Conservation (phyloP, 1,140 invertebrate genomes). For the Drosophila erecta region DNA sequence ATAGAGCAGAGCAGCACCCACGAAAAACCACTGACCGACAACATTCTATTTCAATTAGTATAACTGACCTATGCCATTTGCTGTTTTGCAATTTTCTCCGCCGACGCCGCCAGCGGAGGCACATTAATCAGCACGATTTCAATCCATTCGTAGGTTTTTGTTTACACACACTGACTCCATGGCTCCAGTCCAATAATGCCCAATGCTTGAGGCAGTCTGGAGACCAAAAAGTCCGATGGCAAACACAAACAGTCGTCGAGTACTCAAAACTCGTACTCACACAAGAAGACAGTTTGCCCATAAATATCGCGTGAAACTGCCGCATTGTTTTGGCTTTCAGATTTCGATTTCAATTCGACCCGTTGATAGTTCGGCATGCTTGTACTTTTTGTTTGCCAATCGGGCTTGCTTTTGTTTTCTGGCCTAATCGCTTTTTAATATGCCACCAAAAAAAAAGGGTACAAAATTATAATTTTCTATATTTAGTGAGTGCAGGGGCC, state of each 20-base stretch:
- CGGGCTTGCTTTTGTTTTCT: slow-evolving; percentile 11
- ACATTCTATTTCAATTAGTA: slow-evolving; percentile 81
- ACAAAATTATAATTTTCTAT: slow-evolving; percentile 20
- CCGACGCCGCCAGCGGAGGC: slow-evolving; percentile 10
- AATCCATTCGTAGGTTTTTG: slow-evolving; percentile 38
- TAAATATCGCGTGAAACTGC: slow-evolving; percentile 43
- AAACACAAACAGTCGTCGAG: slow-evolving; percentile 39
- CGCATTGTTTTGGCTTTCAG: slow-evolving; percentile 46
- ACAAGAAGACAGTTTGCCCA: slow-evolving; percentile 48
- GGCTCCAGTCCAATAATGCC: slow-evolving; percentile 32
- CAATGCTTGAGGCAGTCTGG: slow-evolving; percentile 10
- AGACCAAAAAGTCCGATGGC: slow-evolving; percentile 24
- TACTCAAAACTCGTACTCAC: slow-evolving; percentile 5
- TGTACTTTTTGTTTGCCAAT: slow-evolving; percentile 15
- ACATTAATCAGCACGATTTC: slow-evolving; percentile 78
- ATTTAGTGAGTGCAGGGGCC: slow-evolving; percentile 17
- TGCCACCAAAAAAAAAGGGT: slow-evolving; percentile 11
- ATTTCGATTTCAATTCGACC: slow-evolving; percentile 44
- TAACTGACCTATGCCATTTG: slow-evolving; percentile 80
- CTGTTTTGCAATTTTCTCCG: slow-evolving; percentile 16
- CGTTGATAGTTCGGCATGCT: slow-evolving; percentile 23
- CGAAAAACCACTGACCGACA: slow-evolving; percentile 34
- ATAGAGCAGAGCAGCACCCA: slow-evolving; percentile 48
- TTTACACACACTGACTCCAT: slow-evolving; percentile 38
- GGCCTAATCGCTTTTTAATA: slow-evolving; percentile 47